These are phyloP conservation scores for Clarias platycephalus DNA, from an alignment of 2,797 vertebrate genomes.

Conservation along the genomic window DNA sequence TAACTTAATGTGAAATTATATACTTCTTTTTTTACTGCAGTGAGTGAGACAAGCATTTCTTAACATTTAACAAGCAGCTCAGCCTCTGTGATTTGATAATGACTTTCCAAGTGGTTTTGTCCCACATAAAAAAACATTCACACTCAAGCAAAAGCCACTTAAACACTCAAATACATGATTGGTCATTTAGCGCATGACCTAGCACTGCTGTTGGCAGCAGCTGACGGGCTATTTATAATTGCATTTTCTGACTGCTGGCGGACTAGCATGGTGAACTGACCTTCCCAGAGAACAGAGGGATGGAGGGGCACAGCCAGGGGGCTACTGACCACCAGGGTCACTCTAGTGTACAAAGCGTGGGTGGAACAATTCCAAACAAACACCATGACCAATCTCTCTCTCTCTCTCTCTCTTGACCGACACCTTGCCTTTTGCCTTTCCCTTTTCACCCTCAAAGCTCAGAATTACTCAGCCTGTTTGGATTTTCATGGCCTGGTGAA, in stretches of 20 bases:
- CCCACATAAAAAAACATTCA: slow-evolving; percentile 35
- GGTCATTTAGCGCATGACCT: slow-evolving; percentile 59
- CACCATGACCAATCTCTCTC: slow-evolving; percentile 28
- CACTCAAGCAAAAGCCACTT: slow-evolving; percentile 43
- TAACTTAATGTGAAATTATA: slow-evolving; percentile 37
- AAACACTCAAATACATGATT: slow-evolving; percentile 48
- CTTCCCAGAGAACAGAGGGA: slow-evolving; percentile 54
- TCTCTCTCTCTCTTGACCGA: slow-evolving; percentile 14
- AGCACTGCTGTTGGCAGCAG: slow-evolving; percentile 32
- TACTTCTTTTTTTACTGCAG: slow-evolving; percentile 19
- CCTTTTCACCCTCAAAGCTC: slow-evolving; percentile 27
- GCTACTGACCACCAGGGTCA: slow-evolving; percentile 43
- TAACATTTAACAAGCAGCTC: slow-evolving; percentile 23
- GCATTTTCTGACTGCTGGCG: slow-evolving; percentile 49
- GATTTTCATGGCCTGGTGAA: slow-evolving; percentile 60
- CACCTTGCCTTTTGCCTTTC: slow-evolving; percentile 21
- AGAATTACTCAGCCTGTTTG: slow-evolving; percentile 55
- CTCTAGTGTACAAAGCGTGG: slow-evolving; percentile 38
- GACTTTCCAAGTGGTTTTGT: slow-evolving; percentile 36
- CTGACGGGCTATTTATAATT: slow-evolving; percentile 57
- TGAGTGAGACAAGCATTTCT: slow-evolving; percentile 21
- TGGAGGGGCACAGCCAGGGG: slow-evolving; percentile 37
- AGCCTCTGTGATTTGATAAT: slow-evolving; percentile 37
- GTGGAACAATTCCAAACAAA: slow-evolving; percentile 48
- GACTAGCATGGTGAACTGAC: slow-evolving; percentile 50